Evolutionary conservation across 2,888 invertebrate genomes (phyloP).

Genomic region (Drosophila cyrtoloma): DNA sequence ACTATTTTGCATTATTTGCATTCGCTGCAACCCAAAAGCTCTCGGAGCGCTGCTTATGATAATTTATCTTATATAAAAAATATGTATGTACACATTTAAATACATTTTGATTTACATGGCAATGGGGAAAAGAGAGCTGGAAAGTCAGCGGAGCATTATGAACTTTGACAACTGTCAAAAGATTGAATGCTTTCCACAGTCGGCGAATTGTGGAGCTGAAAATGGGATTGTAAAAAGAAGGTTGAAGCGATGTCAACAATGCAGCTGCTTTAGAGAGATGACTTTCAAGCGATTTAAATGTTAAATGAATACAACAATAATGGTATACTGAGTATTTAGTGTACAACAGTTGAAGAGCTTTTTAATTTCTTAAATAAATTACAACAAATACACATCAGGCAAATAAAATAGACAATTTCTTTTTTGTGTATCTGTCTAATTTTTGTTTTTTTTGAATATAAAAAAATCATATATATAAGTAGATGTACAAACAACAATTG

Average conservation of each 20-base stretch:
- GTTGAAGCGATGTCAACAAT: conserved; percentile 13
- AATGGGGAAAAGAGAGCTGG: conserved; percentile 16
- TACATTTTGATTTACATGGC: conserved; percentile 50
- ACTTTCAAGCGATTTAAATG: background rate
- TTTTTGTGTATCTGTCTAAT: background rate
- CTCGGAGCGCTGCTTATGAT: conserved; percentile 61
- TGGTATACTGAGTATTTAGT: background rate
- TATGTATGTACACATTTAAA: conserved; percentile 13
- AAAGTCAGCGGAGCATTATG: conserved; percentile 25
- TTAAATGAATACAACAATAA: background rate
- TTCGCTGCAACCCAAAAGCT: conserved; percentile 31
- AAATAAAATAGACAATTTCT: background rate
- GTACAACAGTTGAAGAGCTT: background rate
- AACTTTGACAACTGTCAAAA: conserved; percentile 54
- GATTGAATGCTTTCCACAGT: conserved; percentile 33
- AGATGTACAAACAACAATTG: too few relatives aligned
- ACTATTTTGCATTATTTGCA: conserved; percentile 68
- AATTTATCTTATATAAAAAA: conserved; percentile 45
- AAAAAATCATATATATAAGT: too few relatives aligned
- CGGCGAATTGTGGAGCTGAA: background rate
- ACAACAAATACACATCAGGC: background rate
- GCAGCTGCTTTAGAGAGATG: background rate
- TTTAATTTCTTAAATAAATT: background rate
- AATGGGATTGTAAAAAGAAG: conserved; percentile 12
- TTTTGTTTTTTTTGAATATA: background rate